These are phyloP conservation scores for Musca vetustissima DNA, from an alignment of 1,140 invertebrate species.

Conservation along the genomic window DNA sequence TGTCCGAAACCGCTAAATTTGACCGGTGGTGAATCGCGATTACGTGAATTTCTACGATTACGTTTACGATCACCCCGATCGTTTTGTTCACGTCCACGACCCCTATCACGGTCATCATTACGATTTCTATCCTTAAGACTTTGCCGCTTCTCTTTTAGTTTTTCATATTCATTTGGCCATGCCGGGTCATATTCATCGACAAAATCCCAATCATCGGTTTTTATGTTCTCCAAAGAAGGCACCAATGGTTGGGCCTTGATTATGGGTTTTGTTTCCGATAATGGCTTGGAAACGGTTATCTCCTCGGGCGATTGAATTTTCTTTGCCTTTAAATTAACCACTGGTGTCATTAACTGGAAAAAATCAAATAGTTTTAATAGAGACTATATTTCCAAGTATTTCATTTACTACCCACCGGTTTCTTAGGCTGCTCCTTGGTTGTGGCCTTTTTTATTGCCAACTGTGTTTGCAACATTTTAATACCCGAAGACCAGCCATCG, in stretches of 20 bases:
- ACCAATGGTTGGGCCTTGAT: conserved; percentile 36
- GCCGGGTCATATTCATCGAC: conserved; percentile 91
- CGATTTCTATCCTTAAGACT: conserved; percentile 55
- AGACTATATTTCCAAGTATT: neutral
- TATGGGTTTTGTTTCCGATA: conserved; percentile 30
- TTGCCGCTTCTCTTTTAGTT: conserved; percentile 75
- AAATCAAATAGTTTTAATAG: neutral
- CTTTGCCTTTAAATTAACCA: conserved; percentile 45
- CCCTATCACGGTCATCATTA: conserved; percentile 39
- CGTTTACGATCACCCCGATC: conserved; percentile 32
- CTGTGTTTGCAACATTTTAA: conserved; percentile 91
- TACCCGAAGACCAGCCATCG: conserved; percentile 92
- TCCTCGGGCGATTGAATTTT: conserved; percentile 30
- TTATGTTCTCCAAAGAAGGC: conserved; percentile 35
- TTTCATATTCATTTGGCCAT: conserved; percentile 97
- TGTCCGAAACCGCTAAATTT: conserved; percentile 51
- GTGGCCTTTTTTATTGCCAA: conserved; percentile 90
- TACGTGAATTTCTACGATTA: conserved; percentile 36
- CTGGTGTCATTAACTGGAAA: conserved; percentile 46
- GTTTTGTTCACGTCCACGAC: conserved; percentile 31
- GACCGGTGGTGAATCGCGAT: conserved; percentile 34
- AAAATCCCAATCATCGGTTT: conserved; percentile 50
- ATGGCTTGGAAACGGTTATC: neutral
- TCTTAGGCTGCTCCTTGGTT: conserved; percentile 67
- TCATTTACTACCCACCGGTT: conserved; percentile 36